These are phyloP conservation scores for Herminia tarsipennalis DNA, from an alignment of 2,888 invertebrate species.

Conservation along the genomic window DNA sequence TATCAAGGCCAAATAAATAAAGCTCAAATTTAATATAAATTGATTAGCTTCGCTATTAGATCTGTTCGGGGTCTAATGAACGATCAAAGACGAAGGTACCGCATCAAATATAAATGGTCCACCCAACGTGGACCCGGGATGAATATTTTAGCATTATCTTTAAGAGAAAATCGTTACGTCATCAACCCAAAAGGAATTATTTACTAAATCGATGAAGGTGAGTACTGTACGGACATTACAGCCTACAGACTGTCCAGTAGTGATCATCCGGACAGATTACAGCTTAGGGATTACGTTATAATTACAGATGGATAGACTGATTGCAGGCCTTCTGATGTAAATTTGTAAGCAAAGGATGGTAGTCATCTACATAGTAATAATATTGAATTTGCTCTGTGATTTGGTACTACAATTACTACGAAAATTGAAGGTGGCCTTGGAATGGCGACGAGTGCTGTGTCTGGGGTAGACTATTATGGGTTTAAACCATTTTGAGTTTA, in stretches of 20 bases:
- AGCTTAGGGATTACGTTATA: slow-evolving; percentile 11
- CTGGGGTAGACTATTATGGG: no score
- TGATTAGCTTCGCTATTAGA: slow-evolving; percentile 32
- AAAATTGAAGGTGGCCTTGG: no score
- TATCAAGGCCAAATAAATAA: neutral
- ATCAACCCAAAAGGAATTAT: slow-evolving; percentile 29
- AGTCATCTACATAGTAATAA: neutral
- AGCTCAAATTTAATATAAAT: slow-evolving; percentile 23
- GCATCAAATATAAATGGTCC: slow-evolving; percentile 41
- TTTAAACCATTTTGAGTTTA: no score
- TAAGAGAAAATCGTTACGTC: slow-evolving; percentile 27
- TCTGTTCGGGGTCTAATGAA: slow-evolving; percentile 36
- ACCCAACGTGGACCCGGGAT: slow-evolving; percentile 19
- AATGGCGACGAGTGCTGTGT: no score
- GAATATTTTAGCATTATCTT: slow-evolving; percentile 48
- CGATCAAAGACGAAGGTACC: slow-evolving; percentile 36
- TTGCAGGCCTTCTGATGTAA: slow-evolving; percentile 4
- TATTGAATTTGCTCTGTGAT: neutral
- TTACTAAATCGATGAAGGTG: slow-evolving; percentile 26
- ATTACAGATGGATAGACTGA: slow-evolving; percentile 9
- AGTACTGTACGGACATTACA: slow-evolving; percentile 1
- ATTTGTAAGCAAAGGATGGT: neutral
- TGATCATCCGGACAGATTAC: slow-evolving; percentile 5
- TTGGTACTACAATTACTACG: no score
- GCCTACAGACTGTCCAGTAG: slow-evolving; percentile 1